These are phyloP conservation scores for Agriotes lineatus DNA, from an alignment of 2,888 invertebrate genomes.

Conservation along the genomic window DNA sequence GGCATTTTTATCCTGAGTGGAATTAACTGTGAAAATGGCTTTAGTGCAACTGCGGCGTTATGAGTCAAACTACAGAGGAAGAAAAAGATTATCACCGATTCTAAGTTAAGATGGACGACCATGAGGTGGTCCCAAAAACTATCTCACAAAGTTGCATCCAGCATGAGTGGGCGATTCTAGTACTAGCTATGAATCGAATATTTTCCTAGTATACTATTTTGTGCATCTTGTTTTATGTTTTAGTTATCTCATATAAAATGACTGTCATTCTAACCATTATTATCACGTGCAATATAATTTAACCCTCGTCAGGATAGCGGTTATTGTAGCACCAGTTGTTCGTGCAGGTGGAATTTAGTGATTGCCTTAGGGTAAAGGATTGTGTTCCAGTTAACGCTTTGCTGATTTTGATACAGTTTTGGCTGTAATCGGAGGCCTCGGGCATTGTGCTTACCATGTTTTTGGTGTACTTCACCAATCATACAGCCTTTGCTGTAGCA, in stretches of 20 bases:
- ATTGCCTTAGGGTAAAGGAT: not conserved
- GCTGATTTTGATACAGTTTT: slow-evolving; percentile 70
- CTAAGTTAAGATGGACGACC: slow-evolving; percentile 13
- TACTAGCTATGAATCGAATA: slow-evolving; percentile 16
- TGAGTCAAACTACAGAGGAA: slow-evolving; percentile 7
- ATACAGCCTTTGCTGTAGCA: slow-evolving; percentile 70
- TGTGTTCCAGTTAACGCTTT: slow-evolving; percentile 1
- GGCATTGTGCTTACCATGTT: slow-evolving; percentile 73
- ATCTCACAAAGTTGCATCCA: not conserved
- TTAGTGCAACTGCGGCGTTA: not conserved
- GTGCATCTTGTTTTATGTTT: not conserved
- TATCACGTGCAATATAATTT: slow-evolving; percentile 68
- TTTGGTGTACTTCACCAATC: slow-evolving; percentile 73
- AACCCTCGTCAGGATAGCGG: slow-evolving; percentile 68
- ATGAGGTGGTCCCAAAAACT: slow-evolving; percentile 7
- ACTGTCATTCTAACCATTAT: slow-evolving; percentile 72
- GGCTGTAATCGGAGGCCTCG: slow-evolving; percentile 75
- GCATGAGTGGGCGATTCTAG: slow-evolving; percentile 21
- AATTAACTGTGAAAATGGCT: not conserved
- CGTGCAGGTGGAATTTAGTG: slow-evolving; percentile 58
- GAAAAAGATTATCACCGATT: slow-evolving; percentile 15
- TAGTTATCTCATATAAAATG: not conserved
- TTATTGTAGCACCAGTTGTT: slow-evolving; percentile 73
- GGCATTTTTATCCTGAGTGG: too few species aligned
- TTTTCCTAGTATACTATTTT: slow-evolving; percentile 3